A percentile compares a stretch with the other conserved stretches of the same genome.
Conservation (phyloP, 2,888 invertebrate genomes). For the Cataglyphis livida region DNA sequence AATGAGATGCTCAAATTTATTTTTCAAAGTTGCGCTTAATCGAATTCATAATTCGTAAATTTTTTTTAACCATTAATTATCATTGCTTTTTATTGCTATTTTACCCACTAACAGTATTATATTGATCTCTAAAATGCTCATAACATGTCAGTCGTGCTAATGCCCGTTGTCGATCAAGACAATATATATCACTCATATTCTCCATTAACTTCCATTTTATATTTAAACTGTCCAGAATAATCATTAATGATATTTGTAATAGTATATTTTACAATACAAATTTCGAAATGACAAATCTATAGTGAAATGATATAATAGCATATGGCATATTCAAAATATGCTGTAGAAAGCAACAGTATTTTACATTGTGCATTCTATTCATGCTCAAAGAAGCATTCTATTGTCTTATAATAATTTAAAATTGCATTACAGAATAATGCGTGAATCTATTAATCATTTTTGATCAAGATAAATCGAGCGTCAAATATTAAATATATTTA, state of each 20-base stretch:
- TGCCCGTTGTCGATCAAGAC: neutral
- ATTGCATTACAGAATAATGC: neutral
- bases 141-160: neutral
- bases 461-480: neutral
- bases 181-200: constrained; percentile 33
- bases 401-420: neutral
- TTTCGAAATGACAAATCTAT: neutral
- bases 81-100: neutral
- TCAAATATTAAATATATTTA: neutral
- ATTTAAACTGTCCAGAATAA: constrained; percentile 57
- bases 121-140: neutral
- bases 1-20: neutral
- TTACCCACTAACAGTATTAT: neutral
- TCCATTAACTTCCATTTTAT: constrained; percentile 62
- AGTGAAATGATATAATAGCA: constrained; percentile 1
- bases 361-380: neutral
- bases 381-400: neutral
- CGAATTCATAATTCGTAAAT: neutral
- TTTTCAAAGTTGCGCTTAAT: neutral
- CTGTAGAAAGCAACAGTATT: neutral
- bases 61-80: neutral
- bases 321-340: constrained; percentile 10
- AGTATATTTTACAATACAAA: constrained; percentile 19
- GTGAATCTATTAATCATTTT: neutral
- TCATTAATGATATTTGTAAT: constrained; percentile 21